These are phyloP conservation scores for Microctenopoma lineatum DNA, from an alignment of 2,797 vertebrate genomes.

Conservation along the genomic window DNA sequence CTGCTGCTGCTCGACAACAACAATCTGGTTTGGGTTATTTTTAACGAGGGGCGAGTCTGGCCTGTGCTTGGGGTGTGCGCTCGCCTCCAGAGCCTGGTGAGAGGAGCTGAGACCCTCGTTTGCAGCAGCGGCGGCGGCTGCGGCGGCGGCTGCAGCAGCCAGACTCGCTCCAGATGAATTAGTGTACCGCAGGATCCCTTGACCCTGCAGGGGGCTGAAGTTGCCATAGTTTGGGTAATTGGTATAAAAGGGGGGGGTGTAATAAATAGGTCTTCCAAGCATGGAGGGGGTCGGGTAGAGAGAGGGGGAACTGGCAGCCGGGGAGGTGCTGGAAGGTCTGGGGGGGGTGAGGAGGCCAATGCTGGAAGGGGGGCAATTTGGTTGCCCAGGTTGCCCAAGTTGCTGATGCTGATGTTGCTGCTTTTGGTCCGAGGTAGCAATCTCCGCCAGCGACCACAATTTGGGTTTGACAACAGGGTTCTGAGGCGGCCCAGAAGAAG, in stretches of 20 bases:
- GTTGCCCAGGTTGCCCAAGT: conserved; percentile 81
- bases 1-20: conserved; percentile 68
- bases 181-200: conserved; percentile 93
- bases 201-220: conserved; percentile 94
- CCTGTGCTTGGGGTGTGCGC: conserved; percentile 87
- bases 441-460: conserved; percentile 97
- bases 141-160: conserved; percentile 71
- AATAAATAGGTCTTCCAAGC: conserved; percentile 96
- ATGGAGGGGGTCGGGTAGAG: conserved; percentile 92
- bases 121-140: conserved; percentile 74
- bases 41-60: conserved; percentile 91
- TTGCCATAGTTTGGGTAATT: conserved; percentile 98
- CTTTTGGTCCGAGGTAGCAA: conserved; percentile 98
- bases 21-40: conserved; percentile 87
- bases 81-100: conserved; percentile 79
- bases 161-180: conserved; percentile 87
- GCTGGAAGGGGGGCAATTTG: conserved; percentile 80
- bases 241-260: conserved; percentile 97
- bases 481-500: conserved; percentile 81
- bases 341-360: conserved; percentile 84
- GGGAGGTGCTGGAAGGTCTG: conserved; percentile 84
- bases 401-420: conserved; percentile 71
- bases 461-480: conserved; percentile 91
- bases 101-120: conserved; percentile 84
- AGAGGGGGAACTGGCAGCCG: conserved; percentile 83